These are phyloP conservation scores for Lucilia sericata DNA, from an alignment of 1,140 invertebrate genomes.

Conservation along the genomic window DNA sequence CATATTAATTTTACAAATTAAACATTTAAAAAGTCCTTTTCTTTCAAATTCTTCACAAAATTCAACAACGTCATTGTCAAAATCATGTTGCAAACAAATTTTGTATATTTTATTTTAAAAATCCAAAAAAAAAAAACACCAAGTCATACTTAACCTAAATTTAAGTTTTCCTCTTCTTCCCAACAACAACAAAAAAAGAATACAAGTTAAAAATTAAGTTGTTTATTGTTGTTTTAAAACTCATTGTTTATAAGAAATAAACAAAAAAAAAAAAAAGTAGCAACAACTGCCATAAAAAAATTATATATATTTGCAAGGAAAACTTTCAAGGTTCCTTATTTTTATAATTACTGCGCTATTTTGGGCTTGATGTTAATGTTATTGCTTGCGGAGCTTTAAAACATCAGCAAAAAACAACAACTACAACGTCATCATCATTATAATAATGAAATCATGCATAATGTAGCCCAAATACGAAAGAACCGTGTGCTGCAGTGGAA, in stretches of 20 bases:
- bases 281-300: neutral
- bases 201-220: conserved; percentile 21
- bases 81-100: no score
- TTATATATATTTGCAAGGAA: neutral
- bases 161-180: neutral
- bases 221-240: neutral
- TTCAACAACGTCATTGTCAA: no score
- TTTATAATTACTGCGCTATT: conserved; percentile 24
- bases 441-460: conserved; percentile 24
- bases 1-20: no score
- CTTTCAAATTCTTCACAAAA: no score
- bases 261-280: neutral
- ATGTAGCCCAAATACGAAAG: conserved; percentile 13
- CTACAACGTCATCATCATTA: conserved; percentile 6
- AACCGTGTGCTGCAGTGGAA: conserved; percentile 14
- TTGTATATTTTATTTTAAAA: no score
- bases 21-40: no score
- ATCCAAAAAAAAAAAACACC: neutral
- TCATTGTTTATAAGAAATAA: conserved; percentile 12
- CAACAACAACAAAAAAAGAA: neutral
- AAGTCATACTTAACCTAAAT: conserved; percentile 20
- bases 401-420: neutral
- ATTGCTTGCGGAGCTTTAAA: neutral
- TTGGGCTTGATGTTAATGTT: neutral
- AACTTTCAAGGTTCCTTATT: conserved; percentile 21